phyloP scores from a whole-genome alignment of 2,113 vertebrate species.

The Cololabis saira region DNA sequence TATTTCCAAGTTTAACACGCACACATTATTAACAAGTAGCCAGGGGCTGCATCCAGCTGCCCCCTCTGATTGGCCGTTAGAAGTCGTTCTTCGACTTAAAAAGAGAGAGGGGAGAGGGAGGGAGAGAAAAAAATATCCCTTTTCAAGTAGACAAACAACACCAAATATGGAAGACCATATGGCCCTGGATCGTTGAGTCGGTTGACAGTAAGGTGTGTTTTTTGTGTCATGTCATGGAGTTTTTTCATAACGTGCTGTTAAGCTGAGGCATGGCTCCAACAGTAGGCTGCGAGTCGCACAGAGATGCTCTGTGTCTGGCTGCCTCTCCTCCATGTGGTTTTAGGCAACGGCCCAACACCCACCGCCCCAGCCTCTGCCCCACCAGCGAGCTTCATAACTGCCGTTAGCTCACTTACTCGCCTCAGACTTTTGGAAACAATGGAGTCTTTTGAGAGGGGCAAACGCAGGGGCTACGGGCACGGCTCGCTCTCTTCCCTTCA shows the following conservation, averaged over 20 bases:
- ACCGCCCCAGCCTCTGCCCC: constrained; percentile 57
- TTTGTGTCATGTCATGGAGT: constrained; percentile 65
- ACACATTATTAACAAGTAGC: constrained; percentile 28
- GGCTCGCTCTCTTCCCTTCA: constrained; percentile 51
- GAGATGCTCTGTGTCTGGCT: constrained; percentile 77
- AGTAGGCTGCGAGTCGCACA: constrained; percentile 64
- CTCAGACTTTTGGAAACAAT: constrained; percentile 73
- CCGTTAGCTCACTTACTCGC: constrained; percentile 64
- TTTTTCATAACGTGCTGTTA: constrained; percentile 66
- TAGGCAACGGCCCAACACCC: constrained; percentile 76
- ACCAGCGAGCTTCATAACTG: constrained; percentile 55
- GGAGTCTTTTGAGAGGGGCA: constrained; percentile 75
- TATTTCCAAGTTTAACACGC: constrained; percentile 36
- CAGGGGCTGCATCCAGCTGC: constrained; percentile 26
- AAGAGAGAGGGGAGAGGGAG: not conserved
- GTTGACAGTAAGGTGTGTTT: constrained; percentile 76
- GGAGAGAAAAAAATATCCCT: not conserved
- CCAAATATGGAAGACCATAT: constrained; percentile 60
- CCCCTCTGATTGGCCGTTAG: constrained; percentile 58
- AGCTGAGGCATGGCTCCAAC: constrained; percentile 65
- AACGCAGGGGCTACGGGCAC: constrained; percentile 52
- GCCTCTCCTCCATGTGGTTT: constrained; percentile 77
- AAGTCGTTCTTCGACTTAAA: constrained; percentile 28
- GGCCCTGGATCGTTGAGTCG: constrained; percentile 54
- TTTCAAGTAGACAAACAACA: constrained; percentile 46